These are phyloP conservation scores for Mizuhopecten yessoensis DNA, from an alignment of 1,140 invertebrate species.

Conservation along the genomic window DNA sequence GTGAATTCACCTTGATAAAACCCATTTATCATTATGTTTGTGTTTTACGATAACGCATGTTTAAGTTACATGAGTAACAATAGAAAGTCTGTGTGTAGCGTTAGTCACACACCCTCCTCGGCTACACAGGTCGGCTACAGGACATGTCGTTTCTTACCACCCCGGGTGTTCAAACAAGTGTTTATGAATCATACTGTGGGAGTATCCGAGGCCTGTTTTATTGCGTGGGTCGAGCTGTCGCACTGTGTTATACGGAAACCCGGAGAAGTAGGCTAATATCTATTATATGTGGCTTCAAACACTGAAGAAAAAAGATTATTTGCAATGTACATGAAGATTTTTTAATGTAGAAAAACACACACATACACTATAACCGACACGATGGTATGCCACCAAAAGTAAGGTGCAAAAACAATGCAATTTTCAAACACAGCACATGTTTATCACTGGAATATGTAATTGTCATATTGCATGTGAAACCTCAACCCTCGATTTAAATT, in stretches of 20 bases:
- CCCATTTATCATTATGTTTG: background rate
- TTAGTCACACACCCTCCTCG: background rate
- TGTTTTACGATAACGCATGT: background rate
- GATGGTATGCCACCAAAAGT: too few species aligned
- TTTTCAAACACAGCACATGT: too few species aligned
- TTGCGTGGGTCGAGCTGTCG: background rate
- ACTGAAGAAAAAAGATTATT: too few species aligned
- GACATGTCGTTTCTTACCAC: background rate
- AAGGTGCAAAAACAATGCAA: too few species aligned
- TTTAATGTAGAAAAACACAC: too few species aligned
- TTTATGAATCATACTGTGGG: background rate
- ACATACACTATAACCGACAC: too few species aligned
- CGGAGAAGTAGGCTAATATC: too few species aligned
- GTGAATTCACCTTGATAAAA: background rate
- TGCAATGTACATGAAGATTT: too few species aligned
- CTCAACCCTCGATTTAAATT: too few species aligned
- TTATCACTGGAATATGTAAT: too few species aligned
- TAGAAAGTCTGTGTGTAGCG: background rate
- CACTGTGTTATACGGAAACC: background rate
- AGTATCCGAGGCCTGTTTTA: background rate
- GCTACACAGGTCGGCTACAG: background rate
- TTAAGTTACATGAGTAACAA: background rate
- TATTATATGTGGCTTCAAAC: too few species aligned
- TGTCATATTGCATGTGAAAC: too few species aligned
- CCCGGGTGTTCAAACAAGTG: background rate